Base-by-base conservation (phyloP, 1,140 invertebrate species). In the Cydia amplana region DNA sequence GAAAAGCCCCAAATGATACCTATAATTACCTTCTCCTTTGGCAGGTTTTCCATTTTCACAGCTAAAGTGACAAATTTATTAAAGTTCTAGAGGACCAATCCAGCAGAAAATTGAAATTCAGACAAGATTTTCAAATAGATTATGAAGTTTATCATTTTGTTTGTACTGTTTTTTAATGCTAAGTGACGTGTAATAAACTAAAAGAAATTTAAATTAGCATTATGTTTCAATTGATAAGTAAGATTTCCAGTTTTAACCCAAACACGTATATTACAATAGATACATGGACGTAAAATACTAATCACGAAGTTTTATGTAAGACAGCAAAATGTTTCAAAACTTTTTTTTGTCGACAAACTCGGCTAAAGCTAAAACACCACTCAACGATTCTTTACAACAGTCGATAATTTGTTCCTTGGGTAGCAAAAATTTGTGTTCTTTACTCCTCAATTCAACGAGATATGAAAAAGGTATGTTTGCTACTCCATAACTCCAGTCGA, bases 401-500 rank as follows among this genome's bases (percentile, higher is more conserved):
- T 94, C 94, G 16, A 93, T 80, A 73, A 97, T 97, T 84, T 96
- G 94, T 18, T 91, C 85, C 60, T 94, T 94, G 0, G 96, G 96
- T 32, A 97, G 88, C 4, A 95, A 32, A 83, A 97, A 97, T 16
- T 95, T 95, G 20, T 90, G 82, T 16, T 93, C 87, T 74, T 88
- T 91, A 72, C 96, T 95, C 4, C 96, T 93, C 49, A 97, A 87
- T 86, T 97, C 97, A 51, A 96, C 91, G 12, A 95, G 94, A 77
- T 95, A 97, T 0, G 95, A 93, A 77, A 96, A 95, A 25, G 95
- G 95, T 10, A 96, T 94, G 1, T 93, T 93, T 1, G 93, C 93
- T 1, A 85, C 92, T 0, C 94, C 95, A 86, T 95, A 95, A 16
- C 94, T 95, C 95, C 95, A 97, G 82, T 97, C 96, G 75, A 95